Base-by-base conservation (phyloP, 1,140 invertebrate species). In the Magallana angulata region DNA sequence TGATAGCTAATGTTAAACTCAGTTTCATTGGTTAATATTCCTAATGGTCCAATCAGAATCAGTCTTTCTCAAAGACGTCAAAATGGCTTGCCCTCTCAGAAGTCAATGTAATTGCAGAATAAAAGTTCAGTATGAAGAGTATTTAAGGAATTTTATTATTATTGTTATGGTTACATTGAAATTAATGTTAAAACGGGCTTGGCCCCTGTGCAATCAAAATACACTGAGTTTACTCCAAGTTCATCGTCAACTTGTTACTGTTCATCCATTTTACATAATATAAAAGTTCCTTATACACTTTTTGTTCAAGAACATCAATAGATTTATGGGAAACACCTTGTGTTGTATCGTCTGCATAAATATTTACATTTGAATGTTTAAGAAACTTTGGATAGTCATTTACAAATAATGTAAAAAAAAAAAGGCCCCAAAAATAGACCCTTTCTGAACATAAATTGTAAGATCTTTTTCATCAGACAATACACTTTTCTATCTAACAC, bases 301-400 rank as follows among this genome's bases (percentile, higher is more conserved):
- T 71, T 56, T 57, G 11, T 6, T 85, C 84, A 57, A 71, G 76
- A n/a, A 18, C 56, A 64, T 84, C 83, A 11, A 84, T 60, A 11
- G 60, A 59, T 18, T 84, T 84, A 62, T 64, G 24, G 11, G 57
- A 18, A 30, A 84, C 83, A 84, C 62, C 83, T 57, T 84, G 57
- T 59, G 60, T 36, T 30, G 68, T 85, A 60, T 80, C 85, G 59
- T 80, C 56, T 16, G 71, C 68, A 76, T 80, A 80, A 12, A 86
- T 86, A 58, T 48, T 86, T 3, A 56, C 85, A 24, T 18, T 48
- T 57, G 60, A 86, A 24, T 80, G 48, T 57, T 86, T 57, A 7
- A 81, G 16, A 86, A 57, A 57, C 57, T 57, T 86, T 85, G 84
- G 60, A 57, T 68, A 68, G 56, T 64, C 57, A 36, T 64, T 85